Conservation (phyloP, 2,888 invertebrate genomes). For the Papilio protenor region DNA sequence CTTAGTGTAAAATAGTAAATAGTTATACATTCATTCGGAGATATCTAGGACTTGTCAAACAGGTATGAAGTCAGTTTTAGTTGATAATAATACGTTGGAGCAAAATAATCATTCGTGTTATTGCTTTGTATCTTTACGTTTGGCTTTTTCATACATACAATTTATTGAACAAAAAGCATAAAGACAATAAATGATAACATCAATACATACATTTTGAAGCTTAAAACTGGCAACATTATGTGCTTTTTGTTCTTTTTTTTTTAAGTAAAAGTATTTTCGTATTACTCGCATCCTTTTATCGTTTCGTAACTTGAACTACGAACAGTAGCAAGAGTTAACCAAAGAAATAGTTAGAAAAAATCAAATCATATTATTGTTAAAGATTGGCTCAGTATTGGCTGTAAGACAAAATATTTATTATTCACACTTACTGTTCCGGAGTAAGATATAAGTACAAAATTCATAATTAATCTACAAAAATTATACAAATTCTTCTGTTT, state of each 20-base stretch:
- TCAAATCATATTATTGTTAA: too few species aligned
- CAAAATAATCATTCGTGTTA: slow-evolving; percentile 2
- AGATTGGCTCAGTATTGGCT: neutral
- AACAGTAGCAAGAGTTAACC: neutral
- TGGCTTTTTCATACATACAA: neutral
- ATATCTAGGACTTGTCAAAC: slow-evolving; percentile 42
- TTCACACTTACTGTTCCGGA: neutral
- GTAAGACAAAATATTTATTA: neutral
- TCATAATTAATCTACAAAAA: neutral
- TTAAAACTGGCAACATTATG: neutral
- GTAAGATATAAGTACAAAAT: neutral
- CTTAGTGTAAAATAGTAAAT: slow-evolving; percentile 25
- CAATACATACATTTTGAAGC: neutral
- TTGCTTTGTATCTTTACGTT: neutral
- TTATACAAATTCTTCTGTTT: neutral
- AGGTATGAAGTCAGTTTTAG: slow-evolving; percentile 39
- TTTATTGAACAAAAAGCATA: too few species aligned
- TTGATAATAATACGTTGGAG: slow-evolving; percentile 37
- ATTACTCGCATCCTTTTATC: too few species aligned
- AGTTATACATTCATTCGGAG: slow-evolving; percentile 26
- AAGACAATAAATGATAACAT: too few species aligned
- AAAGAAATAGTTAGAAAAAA: neutral
- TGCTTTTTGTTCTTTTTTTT: neutral
- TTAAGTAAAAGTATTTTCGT: neutral
- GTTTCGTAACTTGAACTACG: neutral